Evolutionary conservation across 2,113 vertebrate genomes (phyloP).

Genomic region (Oryctolagus cuniculus): mOryCun1.1 NC_091434.1:120207501-120208000

Average conservation of each 20-base stretch:
- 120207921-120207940: background rate
- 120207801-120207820: background rate
- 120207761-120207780: background rate
- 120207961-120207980: no score
- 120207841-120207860: background rate
- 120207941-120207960: background rate
- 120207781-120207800: background rate
- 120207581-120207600: background rate
- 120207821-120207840: slow-evolving; percentile 3
- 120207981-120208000: no score
- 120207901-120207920: background rate
- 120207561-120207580: background rate
- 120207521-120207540: background rate
- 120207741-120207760: background rate
- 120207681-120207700: background rate
- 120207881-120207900: slow-evolving; percentile 18
- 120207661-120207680: background rate
- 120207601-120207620: background rate
- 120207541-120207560: background rate
- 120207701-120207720: background rate
- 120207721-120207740: background rate
- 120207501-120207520: background rate
- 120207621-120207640: background rate
- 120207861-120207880: background rate
- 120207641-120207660: background rate